phyloP scores from a whole-genome alignment of 1,140 invertebrate genomes.

The Amyelois transitella region DNA sequence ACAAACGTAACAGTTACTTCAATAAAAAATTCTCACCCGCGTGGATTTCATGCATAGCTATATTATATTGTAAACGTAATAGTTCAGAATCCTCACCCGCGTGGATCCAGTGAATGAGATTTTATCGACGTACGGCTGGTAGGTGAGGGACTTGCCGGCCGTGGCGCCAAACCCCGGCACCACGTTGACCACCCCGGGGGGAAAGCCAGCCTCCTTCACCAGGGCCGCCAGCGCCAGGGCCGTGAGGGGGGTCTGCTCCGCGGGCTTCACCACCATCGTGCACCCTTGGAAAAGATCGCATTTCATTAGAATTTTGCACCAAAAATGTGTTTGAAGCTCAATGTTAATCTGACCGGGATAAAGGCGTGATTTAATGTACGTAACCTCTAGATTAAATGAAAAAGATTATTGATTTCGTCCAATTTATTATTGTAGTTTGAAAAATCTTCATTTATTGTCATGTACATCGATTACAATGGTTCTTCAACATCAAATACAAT shows the following conservation, averaged over 20 bases:
- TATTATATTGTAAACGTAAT: not conserved
- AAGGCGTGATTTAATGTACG: no score
- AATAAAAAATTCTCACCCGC: no score
- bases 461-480: no score
- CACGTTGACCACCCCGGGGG: conserved; percentile 81
- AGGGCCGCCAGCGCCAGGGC: conserved; percentile 80
- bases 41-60: no score
- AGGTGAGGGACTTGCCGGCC: conserved; percentile 79
- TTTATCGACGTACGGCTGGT: conserved; percentile 80
- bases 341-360: not conserved
- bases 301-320: not conserved
- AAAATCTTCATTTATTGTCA: no score
- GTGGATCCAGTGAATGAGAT: conserved; percentile 82
- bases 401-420: no score
- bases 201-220: conserved; percentile 81
- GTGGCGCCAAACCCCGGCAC: conserved; percentile 78
- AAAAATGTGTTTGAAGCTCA: not conserved
- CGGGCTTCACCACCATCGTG: conserved; percentile 77
- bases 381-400: no score
- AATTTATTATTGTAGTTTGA: no score
- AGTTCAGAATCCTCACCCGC: conserved; percentile 49
- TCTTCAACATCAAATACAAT: no score
- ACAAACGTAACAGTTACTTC: no score
- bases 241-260: conserved; percentile 86
- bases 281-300: conserved; percentile 56